phyloP scores from a whole-genome alignment of 2,888 invertebrate genomes.

The Masnerella sp. region DNA sequence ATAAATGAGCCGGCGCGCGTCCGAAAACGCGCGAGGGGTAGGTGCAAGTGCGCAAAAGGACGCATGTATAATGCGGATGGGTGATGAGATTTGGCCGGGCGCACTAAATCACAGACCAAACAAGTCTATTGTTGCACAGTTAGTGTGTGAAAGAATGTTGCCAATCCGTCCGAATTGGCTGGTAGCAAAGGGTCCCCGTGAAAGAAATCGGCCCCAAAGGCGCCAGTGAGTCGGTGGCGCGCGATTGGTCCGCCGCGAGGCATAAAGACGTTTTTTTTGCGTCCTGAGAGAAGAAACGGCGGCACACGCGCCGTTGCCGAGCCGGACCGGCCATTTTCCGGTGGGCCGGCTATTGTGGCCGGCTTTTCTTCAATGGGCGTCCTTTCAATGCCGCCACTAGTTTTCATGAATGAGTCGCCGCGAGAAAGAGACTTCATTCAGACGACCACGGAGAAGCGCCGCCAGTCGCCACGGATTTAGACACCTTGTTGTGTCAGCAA shows the following conservation, averaged over 20 bases:
- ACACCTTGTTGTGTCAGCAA: slow-evolving; percentile 64
- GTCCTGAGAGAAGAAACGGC: slow-evolving; percentile 27
- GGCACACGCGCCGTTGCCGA: slow-evolving; percentile 55
- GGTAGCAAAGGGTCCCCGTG: slow-evolving; percentile 56
- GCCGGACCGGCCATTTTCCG: slow-evolving; percentile 41
- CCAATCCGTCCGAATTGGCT: slow-evolving; percentile 69
- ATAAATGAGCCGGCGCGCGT: slow-evolving; percentile 65
- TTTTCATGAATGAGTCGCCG: slow-evolving; percentile 52
- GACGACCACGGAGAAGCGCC: slow-evolving; percentile 62
- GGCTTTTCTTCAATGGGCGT: slow-evolving; percentile 68
- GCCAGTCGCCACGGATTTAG: slow-evolving; percentile 65
- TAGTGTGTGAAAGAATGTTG: slow-evolving; percentile 76
- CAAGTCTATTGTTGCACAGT: slow-evolving; percentile 76
- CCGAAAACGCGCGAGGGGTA: slow-evolving; percentile 30
- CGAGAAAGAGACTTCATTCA: slow-evolving; percentile 66
- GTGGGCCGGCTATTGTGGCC: slow-evolving; percentile 65
- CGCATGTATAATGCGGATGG: slow-evolving; percentile 59
- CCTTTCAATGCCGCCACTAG: slow-evolving; percentile 57
- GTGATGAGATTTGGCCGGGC: slow-evolving; percentile 63
- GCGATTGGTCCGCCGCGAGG: slow-evolving; percentile 34
- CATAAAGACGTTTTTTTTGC: slow-evolving; percentile 53
- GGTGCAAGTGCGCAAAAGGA: slow-evolving; percentile 48
- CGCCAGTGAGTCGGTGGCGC: slow-evolving; percentile 71
- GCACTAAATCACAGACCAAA: slow-evolving; percentile 75
- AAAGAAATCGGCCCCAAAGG: slow-evolving; percentile 63